These are phyloP conservation scores for Platysteira castanea DNA, from an alignment of 2,113 vertebrate species.

Conservation along the genomic window DNA sequence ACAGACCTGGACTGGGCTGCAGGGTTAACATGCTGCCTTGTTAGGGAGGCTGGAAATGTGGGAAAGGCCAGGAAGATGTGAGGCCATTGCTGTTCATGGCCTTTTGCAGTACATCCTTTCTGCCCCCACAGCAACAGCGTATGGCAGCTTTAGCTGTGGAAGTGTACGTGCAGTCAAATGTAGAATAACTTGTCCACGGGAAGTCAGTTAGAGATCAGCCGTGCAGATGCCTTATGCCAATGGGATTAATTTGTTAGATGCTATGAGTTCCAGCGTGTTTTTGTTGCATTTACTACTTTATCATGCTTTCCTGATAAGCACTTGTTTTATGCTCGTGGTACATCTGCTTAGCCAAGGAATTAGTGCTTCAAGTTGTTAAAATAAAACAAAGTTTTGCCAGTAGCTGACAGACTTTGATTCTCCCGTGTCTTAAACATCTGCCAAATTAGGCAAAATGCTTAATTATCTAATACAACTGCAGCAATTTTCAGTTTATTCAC, in stretches of 20 bases:
- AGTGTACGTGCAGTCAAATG: fast-evolving
- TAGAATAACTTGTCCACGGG: background rate
- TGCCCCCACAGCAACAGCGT: background rate
- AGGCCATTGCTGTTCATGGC: fast-evolving
- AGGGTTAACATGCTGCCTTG: background rate
- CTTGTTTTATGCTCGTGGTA: background rate
- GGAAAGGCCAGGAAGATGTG: background rate
- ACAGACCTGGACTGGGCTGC: background rate
- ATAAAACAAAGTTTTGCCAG: background rate
- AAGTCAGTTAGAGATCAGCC: background rate
- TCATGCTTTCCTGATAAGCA: background rate
- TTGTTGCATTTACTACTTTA: background rate
- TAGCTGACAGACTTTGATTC: background rate
- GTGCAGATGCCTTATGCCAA: background rate
- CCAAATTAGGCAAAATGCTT: background rate
- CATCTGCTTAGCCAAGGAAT: background rate
- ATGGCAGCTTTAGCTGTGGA: background rate
- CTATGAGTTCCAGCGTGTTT: background rate
- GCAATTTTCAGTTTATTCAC: background rate
- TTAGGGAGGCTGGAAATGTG: background rate
- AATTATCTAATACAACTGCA: background rate
- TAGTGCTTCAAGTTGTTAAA: background rate
- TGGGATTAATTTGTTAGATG: background rate
- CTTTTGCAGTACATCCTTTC: background rate
- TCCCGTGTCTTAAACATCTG: background rate